Percentiles rank a stretch among this genome's conserved stretches.
These are phyloP conservation scores for Rhimphoctona megacephalus DNA, from an alignment of 2,888 invertebrate genomes.

Conservation along the genomic window DNA sequence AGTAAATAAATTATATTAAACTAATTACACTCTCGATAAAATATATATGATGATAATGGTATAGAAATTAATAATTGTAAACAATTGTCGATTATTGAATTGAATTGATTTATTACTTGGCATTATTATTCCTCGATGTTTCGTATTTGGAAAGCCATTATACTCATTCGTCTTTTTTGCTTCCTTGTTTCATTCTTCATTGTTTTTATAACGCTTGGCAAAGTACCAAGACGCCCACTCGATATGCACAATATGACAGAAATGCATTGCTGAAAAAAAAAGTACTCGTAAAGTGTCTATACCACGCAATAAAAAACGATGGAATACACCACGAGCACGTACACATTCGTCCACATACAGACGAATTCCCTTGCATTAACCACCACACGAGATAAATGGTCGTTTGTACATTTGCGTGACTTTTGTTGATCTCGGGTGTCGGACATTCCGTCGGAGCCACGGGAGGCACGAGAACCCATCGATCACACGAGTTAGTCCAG, in stretches of 20 bases:
- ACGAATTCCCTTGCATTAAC: not conserved
- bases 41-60: not conserved
- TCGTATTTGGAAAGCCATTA: not conserved
- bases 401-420: constrained; percentile 66
- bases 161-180: not conserved
- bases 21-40: not conserved
- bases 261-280: constrained; percentile 10
- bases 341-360: not conserved
- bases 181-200: constrained; percentile 12
- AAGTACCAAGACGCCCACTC: constrained; percentile 11
- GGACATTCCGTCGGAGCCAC: constrained; percentile 64
- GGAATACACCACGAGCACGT: not conserved
- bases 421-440: constrained; percentile 62
- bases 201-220: constrained; percentile 9
- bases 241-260: constrained; percentile 20
- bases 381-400: constrained; percentile 56
- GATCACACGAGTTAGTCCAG: constrained; percentile 55
- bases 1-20: not conserved
- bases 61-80: not conserved
- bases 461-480: constrained; percentile 61
- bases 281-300: not conserved
- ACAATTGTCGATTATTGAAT: not conserved
- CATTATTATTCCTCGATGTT: not conserved
- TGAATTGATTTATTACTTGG: not conserved
- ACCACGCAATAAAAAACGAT: not conserved